Conservation (phyloP, 2,113 vertebrate species). For the Numenius arquata region DNA sequence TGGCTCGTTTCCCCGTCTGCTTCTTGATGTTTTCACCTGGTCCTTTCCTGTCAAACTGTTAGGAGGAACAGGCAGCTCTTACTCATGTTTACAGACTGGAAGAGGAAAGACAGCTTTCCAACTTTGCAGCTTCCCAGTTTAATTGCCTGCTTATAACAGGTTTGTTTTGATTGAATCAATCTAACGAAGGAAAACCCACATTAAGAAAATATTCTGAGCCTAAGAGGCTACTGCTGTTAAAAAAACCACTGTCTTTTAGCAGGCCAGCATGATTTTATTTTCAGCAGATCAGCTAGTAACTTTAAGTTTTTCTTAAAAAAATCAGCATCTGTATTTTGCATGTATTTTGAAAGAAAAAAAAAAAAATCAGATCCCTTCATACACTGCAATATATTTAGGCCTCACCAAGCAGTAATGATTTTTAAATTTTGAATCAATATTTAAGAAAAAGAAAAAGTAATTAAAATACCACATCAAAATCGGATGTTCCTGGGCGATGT, state of each 20-base stretch:
- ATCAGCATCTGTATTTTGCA: neutral
- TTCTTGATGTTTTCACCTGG: neutral
- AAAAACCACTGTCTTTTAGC: neutral
- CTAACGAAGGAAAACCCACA: neutral
- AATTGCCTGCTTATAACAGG: neutral
- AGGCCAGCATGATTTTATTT: neutral
- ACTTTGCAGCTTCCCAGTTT: neutral
- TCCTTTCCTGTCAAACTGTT: neutral
- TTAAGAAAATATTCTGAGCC: neutral
- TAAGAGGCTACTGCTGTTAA: neutral
- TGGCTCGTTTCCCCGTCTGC: neutral
- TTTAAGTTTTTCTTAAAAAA: neutral
- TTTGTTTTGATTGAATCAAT: neutral
- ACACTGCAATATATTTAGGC: neutral
- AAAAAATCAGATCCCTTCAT: neutral
- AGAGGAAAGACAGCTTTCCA: neutral
- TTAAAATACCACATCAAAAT: neutral
- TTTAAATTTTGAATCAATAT: neutral
- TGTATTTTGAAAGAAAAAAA: neutral
- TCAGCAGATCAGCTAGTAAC: neutral
- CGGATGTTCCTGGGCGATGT: neutral
- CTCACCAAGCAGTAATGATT: neutral
- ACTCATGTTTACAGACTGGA: neutral
- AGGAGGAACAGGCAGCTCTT: neutral
- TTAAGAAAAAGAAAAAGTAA: neutral